These are phyloP conservation scores for Limnephilus rhombicus DNA, from an alignment of 2,888 invertebrate species.

Conservation along the genomic window DNA sequence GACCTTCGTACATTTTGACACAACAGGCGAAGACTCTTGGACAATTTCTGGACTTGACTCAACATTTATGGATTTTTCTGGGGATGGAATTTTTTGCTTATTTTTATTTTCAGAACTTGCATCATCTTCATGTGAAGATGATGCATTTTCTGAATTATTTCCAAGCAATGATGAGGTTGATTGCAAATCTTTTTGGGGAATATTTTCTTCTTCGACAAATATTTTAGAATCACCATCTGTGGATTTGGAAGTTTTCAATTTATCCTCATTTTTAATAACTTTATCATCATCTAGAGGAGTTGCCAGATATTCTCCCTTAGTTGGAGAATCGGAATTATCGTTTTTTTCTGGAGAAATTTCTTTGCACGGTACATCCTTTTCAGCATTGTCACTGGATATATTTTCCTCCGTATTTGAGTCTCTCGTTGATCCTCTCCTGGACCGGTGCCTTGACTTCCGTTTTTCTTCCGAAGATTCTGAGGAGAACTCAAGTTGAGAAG, in stretches of 20 bases:
- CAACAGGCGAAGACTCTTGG: background rate
- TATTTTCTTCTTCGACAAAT: background rate
- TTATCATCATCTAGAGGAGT: background rate
- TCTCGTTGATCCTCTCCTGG: conserved; percentile 57
- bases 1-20: background rate
- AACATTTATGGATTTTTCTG: conserved; percentile 10
- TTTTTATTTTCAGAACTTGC: background rate
- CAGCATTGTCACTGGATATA: conserved; percentile 44
- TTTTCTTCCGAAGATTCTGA: conserved; percentile 74
- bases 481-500: conserved; percentile 76
- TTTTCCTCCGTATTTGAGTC: conserved; percentile 49
- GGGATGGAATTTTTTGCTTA: background rate
- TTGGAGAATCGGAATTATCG: background rate
- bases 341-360: conserved; percentile 10
- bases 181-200: background rate
- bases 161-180: background rate
- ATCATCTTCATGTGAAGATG: background rate
- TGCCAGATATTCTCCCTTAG: background rate
- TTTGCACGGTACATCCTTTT: background rate
- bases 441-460: conserved; percentile 69
- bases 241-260: background rate
- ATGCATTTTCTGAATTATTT: background rate
- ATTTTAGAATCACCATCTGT: background rate
- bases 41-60: background rate
- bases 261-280: background rate